A percentile compares a stretch with the other conserved stretches of the same genome.
Evolutionary conservation across 2,113 vertebrate species (phyloP).

Genomic region (Aleadryas rufinucha): DNA sequence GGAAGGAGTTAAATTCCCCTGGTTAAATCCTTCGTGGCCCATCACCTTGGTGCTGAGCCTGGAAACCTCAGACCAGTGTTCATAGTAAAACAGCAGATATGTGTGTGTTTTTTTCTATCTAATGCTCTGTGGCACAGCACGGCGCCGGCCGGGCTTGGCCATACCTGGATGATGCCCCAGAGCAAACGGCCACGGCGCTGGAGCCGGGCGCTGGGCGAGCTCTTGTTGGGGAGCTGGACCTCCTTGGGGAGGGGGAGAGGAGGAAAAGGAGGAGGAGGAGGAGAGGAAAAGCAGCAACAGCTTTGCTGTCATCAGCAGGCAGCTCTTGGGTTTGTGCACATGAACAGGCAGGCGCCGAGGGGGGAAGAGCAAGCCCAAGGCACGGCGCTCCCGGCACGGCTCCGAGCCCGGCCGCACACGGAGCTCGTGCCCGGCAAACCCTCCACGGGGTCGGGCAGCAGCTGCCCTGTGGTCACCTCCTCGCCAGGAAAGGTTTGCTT

Average conservation of each 20-base stretch:
- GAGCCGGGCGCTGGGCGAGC: slow-evolving; percentile 41
- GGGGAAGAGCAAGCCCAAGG: neutral
- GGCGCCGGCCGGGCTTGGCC: neutral
- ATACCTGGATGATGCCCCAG: neutral
- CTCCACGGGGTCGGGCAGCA: neutral
- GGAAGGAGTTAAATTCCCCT: slow-evolving; percentile 49
- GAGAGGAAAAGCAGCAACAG: slow-evolving; percentile 35
- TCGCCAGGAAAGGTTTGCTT: neutral
- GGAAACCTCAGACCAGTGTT: slow-evolving; percentile 67
- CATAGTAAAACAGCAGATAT: slow-evolving; percentile 59
- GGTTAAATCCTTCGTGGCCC: slow-evolving; percentile 50
- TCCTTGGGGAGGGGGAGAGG: neutral
- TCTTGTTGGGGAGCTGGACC: slow-evolving; percentile 32
- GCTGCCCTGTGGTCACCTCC: neutral
- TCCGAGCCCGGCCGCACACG: neutral
- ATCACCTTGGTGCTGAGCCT: slow-evolving; percentile 59
- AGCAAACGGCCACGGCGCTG: slow-evolving; percentile 37
- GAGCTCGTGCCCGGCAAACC: neutral
- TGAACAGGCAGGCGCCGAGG: neutral
- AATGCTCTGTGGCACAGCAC: slow-evolving; percentile 26
- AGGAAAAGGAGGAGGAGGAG: neutral
- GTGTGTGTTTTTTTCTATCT: slow-evolving; percentile 23
- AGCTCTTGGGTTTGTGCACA: neutral
- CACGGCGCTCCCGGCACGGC: neutral
- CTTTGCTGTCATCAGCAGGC: neutral